Base-by-base conservation (phyloP, 2,888 invertebrate genomes). In the Subacronicta megacephala region DNA sequence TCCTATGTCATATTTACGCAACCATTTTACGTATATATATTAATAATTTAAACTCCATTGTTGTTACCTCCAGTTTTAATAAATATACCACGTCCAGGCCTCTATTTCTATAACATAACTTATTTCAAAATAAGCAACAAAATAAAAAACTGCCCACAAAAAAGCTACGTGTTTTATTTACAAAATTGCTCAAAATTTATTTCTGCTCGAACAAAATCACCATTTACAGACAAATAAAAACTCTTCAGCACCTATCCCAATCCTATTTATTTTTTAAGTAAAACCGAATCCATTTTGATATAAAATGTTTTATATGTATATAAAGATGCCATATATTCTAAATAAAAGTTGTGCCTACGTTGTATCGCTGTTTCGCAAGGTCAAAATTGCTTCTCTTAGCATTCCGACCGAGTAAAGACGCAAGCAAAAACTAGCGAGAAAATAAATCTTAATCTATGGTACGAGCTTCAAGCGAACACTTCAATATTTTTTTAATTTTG, bases 381-480 rank as follows among this genome's bases (percentile, higher is more conserved):
- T 87, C 83, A 81, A 81, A 82, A 84, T 82, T 83, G 81, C 80
- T 81, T 83, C 78, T 82, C 75, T 85, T 79, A 81, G 80, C 85
- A 88, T 89, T 88, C 84, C 66, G 65, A 79, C 65, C 75, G 79
- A 82, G 82, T 83, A 81, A 84, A 89, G 83, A 82, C 81, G 78
- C 77, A 82, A 85, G 81, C 79, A 86, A 86, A 87, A 85, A 85
- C 84, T 83, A 86, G 82, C 71, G 67, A 62, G 71, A 73, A 78
- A 77, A 87, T 87, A 85, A 85, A 84, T 80, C 74, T 78, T 61
- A 54, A 29, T 38, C 46, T 29, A 45, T 54, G 77, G 75, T 59
- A 38, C 65, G 77, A 81, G 75, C 58, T 42, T 63, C 18, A 62
- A 67, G 75, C 71, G 62, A 41, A 31, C 31, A 31, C 12, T 33